Evolutionary conservation across 2,888 invertebrate genomes (phyloP).

Genomic region (Keiferia lycopersicella): DNA sequence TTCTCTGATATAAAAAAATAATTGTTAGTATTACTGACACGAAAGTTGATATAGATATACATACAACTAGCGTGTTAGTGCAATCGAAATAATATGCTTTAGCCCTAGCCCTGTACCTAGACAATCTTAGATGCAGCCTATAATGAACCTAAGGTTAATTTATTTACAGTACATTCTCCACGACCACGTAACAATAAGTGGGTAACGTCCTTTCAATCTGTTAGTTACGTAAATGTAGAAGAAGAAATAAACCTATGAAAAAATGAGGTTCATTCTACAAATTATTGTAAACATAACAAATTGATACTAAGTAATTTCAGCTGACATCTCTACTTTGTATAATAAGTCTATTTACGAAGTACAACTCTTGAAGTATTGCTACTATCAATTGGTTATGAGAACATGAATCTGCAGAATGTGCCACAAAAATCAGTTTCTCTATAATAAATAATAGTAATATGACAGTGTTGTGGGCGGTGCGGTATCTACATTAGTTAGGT

Average conservation of each 20-base stretch:
- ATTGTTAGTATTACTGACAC: too few relatives aligned
- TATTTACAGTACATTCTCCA: slow-evolving; percentile 66
- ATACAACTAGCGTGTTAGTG: neutral
- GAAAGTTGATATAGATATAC: neutral
- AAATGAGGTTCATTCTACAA: slow-evolving; percentile 37
- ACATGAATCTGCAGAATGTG: neutral
- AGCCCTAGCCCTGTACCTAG: slow-evolving; percentile 26
- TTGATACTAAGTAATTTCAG: neutral
- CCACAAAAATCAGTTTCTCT: slow-evolving; percentile 57
- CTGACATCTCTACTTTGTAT: neutral
- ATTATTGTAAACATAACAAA: neutral
- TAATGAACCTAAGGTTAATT: slow-evolving; percentile 56
- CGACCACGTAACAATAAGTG: slow-evolving; percentile 60
- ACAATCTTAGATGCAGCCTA: slow-evolving; percentile 45
- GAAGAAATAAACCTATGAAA: slow-evolving; percentile 64
- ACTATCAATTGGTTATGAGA: neutral
- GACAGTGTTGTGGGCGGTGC: slow-evolving; percentile 60
- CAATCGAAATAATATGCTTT: slow-evolving; percentile 25
- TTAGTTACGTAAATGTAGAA: slow-evolving; percentile 68
- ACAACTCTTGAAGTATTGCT: neutral
- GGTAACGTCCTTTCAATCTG: slow-evolving; percentile 73
- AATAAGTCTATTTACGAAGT: neutral
- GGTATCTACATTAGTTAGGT: slow-evolving; percentile 56
- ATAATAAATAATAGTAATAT: slow-evolving; percentile 65
- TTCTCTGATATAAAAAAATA: slow-evolving; percentile 2